Evolutionary conservation across 2,113 vertebrate genomes (phyloP), one percentile per base, ranked within the genome.

Genomic region (Mellivora capensis): DNA sequence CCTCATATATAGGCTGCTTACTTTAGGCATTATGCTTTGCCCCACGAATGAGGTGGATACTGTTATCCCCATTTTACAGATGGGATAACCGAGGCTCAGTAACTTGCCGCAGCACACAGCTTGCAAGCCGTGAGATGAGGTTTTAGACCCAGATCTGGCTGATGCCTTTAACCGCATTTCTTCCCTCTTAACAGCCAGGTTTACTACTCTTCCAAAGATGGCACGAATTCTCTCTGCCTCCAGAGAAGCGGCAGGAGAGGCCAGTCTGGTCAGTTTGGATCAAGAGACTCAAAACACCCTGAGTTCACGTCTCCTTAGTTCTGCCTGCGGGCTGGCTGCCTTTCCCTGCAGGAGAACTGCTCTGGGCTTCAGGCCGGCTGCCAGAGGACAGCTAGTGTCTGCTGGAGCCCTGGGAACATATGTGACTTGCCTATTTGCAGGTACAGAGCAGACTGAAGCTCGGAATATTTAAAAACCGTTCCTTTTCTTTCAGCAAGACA

Each of bases 381-480:
- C 91, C 96, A 98, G 86, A 76, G 90, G 71, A 71, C 88, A 94
- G 86, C 81, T 64, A 37, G 74, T 61, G 74, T 76, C 91, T 96
- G 90, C 89, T 42, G 57, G 93, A 86, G 42, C 87, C 81, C 87
- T 49, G 20, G 93, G 87, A 96, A 80, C 87, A 94, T 95, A 86
- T 94, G 96, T n/a, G 81, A 72, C 80, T 20, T 13, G 47, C 92
- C 97, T 94, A 57, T 94, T 92, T 94, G 95, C 83, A 84, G 85
- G 77, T 61, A 83, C 81, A 49, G 88, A 89, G 37, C 61, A 96
- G 71, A 69, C 61, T 29, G 29, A 85, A 90, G 80, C 96, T 93
- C 85, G 87, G 69, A 83, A 31, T 94, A 85, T 90, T 97, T 84
- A 79, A 62, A 93, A 97, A 87, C 80, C 74, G 79, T 86, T 95